Percentiles rank a stretch among this genome's conserved stretches.
Evolutionary conservation across 2,888 invertebrate species (phyloP).

Genomic region (Cheilosia vernalis): DNA sequence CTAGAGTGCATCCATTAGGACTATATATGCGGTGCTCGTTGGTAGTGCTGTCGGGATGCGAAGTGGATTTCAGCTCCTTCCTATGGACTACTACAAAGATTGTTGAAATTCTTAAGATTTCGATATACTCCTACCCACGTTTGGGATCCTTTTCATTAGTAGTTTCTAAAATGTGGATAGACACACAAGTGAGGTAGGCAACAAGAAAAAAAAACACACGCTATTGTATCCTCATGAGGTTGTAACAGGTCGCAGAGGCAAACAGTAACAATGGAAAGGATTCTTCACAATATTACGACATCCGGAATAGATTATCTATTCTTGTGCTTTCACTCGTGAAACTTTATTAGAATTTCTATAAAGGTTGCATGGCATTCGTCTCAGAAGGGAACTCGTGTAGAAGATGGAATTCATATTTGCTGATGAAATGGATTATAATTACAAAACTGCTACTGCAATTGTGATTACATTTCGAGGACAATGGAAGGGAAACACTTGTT

Average conservation of each 20-base stretch:
- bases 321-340: constrained; percentile 50
- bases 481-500: too few relatives aligned
- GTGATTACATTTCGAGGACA: too few relatives aligned
- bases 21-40: constrained; percentile 23
- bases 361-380: neutral
- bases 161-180: constrained; percentile 12
- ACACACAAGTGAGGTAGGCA: constrained; percentile 7
- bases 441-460: too few relatives aligned
- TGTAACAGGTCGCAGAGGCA: constrained; percentile 56
- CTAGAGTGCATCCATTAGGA: constrained; percentile 48
- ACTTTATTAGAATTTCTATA: constrained; percentile 38
- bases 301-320: constrained; percentile 71
- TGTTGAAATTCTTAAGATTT: constrained; percentile 64
- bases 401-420: neutral
- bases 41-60: constrained; percentile 15
- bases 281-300: constrained; percentile 38
- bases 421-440: too few relatives aligned
- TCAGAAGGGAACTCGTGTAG: neutral
- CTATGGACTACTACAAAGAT: constrained; percentile 40
- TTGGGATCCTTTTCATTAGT: constrained; percentile 19
- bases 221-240: neutral
- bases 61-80: constrained; percentile 53
- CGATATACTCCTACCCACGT: constrained; percentile 26
- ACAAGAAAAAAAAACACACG: neutral
- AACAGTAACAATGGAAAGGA: constrained; percentile 42